Evolutionary conservation across 1,140 invertebrate species (phyloP), one percentile per base, ranked within the genome.

Genomic region (Stenopsyche tienmushanensis): DNA sequence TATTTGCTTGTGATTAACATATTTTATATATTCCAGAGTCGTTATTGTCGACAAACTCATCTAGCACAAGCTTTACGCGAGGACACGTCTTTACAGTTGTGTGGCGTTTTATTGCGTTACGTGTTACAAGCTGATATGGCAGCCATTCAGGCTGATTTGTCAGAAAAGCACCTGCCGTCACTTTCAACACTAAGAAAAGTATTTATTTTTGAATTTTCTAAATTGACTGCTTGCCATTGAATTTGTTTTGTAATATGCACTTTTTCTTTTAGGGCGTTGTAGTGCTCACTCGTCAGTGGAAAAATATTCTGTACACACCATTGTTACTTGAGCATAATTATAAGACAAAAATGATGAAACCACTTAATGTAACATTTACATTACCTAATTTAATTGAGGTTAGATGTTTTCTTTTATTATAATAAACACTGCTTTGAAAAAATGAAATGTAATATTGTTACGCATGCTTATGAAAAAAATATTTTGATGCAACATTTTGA

Each of bases 11-110:
- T 52, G 3, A 10, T 9, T 55, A 5, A 55, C 8, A 55, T 20
- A 8, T 47, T 15, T 10, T 25, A 5, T 54, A 18, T 17, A n/a
- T 57, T 57, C 21, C 77, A 96, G 91, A 95, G 92, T 78, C 94
- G 94, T 60, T 97, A 97, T 77, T 79, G 81, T 1, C 88, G 89
- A 25, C 92, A 93, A 78, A 97, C 94, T 23, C 87, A 91, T 25
- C 80, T 97, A 67, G 91, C 93, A 1, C 92, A 92, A 80, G 94
- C 94, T 15, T 80, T 98, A 9, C 92, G 95, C 78, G 94, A 97
- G 78, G 95, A 98, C 83, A 95, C 95, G 2, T 96, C 94, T 18
- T 93, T 96, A 80, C 94, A 97, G 78, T 82, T 98, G 67, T 92
- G 94, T 75, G 90, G 86, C 47, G 93, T 97, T 69, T 81, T 98